Evolutionary conservation across 2,888 invertebrate species (phyloP).

Genomic region (Apotomis capreana): DNA sequence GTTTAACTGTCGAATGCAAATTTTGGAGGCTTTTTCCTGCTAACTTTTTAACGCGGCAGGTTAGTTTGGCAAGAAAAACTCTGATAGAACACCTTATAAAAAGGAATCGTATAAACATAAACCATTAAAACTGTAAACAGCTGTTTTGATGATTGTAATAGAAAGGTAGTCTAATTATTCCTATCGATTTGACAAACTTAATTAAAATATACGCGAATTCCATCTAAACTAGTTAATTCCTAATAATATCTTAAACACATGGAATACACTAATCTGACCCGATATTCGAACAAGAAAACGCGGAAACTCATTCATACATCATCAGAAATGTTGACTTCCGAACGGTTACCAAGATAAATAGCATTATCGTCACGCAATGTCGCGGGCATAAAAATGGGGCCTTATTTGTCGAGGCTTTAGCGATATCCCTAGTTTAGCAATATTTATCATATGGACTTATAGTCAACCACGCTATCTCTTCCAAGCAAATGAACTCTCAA

Average conservation of each 20-base stretch:
- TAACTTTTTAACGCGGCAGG: neutral
- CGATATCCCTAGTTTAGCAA: no score
- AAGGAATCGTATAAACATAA: no score
- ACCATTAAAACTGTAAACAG: no score
- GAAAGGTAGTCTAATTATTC: no score
- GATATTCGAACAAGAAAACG: slow-evolving; percentile 25
- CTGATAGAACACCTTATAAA: no score
- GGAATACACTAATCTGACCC: slow-evolving; percentile 11
- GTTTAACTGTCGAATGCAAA: neutral
- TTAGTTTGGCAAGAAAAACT: no score
- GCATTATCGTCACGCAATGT: slow-evolving; percentile 41
- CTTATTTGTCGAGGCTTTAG: no score
- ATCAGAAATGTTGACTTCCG: slow-evolving; percentile 30
- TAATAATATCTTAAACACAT: slow-evolving; percentile 1
- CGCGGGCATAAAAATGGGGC: slow-evolving; percentile 26
- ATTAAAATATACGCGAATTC: neutral
- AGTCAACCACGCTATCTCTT: no score
- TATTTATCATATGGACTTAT: no score
- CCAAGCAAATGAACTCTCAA: no score
- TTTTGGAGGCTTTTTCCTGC: neutral
- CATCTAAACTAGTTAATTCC: neutral
- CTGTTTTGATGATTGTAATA: no score
- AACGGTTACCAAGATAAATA: slow-evolving; percentile 40
- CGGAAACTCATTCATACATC: slow-evolving; percentile 30
- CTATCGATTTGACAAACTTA: neutral